Evolutionary conservation across 2,888 invertebrate genomes (phyloP), one percentile per base, ranked within the genome.

Genomic region (Euzophera pinguis): DNA sequence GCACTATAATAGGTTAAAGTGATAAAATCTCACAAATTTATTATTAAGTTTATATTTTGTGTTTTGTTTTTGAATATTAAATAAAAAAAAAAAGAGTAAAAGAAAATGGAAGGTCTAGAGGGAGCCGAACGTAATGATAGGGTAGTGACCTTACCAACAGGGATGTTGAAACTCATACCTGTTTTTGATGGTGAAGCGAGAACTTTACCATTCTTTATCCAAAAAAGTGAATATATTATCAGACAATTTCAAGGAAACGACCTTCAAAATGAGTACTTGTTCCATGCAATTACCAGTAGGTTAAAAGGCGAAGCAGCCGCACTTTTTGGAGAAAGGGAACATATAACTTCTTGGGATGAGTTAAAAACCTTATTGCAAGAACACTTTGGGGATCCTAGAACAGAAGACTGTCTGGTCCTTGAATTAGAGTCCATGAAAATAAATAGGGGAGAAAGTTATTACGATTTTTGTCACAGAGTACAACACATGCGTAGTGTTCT

Each of bases 381-480:
- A 50, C 37, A 37, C 13, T 61, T 59, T 39, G 55, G 57, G 0
- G 58, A 59, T 12, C 58, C 55, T 10, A 50, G 59, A 8, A 54
- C 55, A 6, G 57, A 61, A 13, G 53, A 55, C 29, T 58, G 56
- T 50, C 14, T 59, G 27, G 35, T 22, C 1, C 12, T 58, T 7
- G 61, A 59, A 37, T 16, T 61, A 35, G 55, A 59, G 10, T 38
- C 32, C 0, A 7, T 54, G 22, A 56, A 54, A 47, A 50, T 58
- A 41, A 52, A 57, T 10, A 45, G 35, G 7, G 45, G 39, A 5
- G 57, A 61, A 53, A 54, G 49, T 51, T 61, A 55, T 53, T 49
- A 55, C 16, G 57, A 61, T 0, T 58, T 61, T 51, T 58, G 50
- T 13, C 53, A 59, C 45, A 53, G 59, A 22, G 47, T 62, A 1